Conservation (phyloP, 2,797 vertebrate genomes). For the Toxotes lorentzi region DNA sequence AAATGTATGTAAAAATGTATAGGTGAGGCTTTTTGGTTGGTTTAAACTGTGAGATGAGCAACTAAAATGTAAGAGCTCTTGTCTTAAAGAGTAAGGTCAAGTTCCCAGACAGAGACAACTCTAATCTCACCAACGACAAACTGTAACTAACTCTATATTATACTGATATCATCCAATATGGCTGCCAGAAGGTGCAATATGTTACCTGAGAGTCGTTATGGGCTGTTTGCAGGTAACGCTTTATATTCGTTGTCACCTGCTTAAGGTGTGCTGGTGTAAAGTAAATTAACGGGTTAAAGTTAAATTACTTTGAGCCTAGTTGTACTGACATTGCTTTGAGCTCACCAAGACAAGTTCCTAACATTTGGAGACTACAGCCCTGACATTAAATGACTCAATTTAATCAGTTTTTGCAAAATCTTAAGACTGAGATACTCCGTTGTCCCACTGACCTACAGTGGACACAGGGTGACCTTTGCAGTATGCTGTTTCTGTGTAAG, state of each 20-base stretch:
- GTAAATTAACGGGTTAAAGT: background rate
- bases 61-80: background rate
- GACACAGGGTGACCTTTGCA: constrained; percentile 64
- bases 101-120: background rate
- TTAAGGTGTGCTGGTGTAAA: background rate
- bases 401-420: background rate
- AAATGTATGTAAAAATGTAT: too few species aligned
- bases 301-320: background rate
- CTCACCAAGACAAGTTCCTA: background rate
- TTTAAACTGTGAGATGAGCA: background rate
- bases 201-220: background rate
- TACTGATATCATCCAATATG: background rate
- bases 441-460: constrained; percentile 47
- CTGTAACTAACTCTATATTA: too few species aligned
- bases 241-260: too few species aligned
- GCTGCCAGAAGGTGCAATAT: background rate
- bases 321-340: background rate
- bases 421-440: background rate
- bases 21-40: background rate
- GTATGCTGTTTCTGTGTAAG: constrained; percentile 71
- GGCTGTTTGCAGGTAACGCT: too few species aligned
- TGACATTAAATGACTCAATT: background rate
- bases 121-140: too few species aligned
- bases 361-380: background rate
- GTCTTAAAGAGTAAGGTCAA: too few species aligned